Percentiles rank a stretch among this genome's conserved stretches.
Evolutionary conservation across 1,140 invertebrate genomes (phyloP).

Genomic region (Campoletis sonorensis): DNA sequence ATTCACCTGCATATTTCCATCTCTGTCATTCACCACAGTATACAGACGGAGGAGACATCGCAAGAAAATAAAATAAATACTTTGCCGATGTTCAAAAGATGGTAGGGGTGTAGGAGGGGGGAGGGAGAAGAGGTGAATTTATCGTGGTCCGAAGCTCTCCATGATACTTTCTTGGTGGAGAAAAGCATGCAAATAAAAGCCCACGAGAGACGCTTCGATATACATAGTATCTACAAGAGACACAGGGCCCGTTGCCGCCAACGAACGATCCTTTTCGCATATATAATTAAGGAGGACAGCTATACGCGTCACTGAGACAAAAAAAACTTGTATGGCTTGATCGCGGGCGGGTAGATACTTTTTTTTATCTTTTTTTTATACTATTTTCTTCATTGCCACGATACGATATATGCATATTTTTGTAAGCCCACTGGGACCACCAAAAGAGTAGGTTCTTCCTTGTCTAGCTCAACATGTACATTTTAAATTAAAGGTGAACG

Average conservation of each 20-base stretch:
- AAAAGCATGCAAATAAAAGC: conserved; percentile 19
- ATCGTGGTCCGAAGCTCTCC: conserved; percentile 17
- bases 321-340: background rate
- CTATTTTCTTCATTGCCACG: background rate
- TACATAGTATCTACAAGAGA: background rate
- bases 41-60: background rate
- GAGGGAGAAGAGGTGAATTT: background rate
- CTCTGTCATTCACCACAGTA: background rate
- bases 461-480: too few relatives aligned
- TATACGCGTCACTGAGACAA: background rate
- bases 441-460: background rate
- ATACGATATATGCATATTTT: background rate
- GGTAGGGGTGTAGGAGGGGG: background rate
- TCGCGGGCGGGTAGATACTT: background rate
- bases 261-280: background rate
- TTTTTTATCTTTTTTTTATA: too few relatives aligned
- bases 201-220: background rate
- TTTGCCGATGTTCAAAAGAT: conserved; percentile 17
- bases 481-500: too few relatives aligned
- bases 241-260: background rate
- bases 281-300: background rate
- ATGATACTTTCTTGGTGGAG: background rate
- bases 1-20: background rate
- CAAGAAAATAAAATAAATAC: conserved; percentile 11
- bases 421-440: background rate